Conservation (phyloP, 2,113 vertebrate species). For the Brachypteracias leptosomus region DNA sequence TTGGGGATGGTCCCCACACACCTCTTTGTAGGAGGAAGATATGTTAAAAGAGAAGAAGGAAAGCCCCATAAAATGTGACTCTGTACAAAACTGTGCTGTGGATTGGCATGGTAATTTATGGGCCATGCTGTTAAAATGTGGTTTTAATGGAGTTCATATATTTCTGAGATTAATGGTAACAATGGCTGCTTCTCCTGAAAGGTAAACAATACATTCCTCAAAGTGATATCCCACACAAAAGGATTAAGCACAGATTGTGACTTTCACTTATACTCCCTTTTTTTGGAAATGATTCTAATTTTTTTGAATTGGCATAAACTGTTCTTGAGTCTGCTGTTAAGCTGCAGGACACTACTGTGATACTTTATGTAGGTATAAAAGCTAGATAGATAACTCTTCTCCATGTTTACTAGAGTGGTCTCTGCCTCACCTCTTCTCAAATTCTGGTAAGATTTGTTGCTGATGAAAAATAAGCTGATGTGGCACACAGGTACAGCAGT, state of each 20-base stretch:
- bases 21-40: neutral
- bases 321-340: slow-evolving; percentile 18
- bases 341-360: neutral
- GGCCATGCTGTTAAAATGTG: neutral
- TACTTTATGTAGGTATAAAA: neutral
- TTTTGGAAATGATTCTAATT: slow-evolving; percentile 38
- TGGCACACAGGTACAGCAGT: neutral
- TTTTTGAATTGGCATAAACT: slow-evolving; percentile 30
- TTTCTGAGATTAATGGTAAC: neutral
- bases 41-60: neutral
- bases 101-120: neutral
- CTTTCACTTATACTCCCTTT: slow-evolving; percentile 17
- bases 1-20: neutral
- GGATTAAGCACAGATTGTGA: slow-evolving; percentile 29
- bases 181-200: neutral
- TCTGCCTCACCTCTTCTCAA: neutral
- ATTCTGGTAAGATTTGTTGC: neutral
- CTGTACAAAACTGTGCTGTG: neutral
- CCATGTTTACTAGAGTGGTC: neutral
- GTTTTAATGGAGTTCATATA: neutral
- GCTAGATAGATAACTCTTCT: neutral
- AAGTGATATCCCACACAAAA: slow-evolving; percentile 59
- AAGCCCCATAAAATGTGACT: neutral
- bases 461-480: neutral
- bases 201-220: slow-evolving; percentile 8